These are phyloP conservation scores for Apis mellifera DNA, from an alignment of 1,140 invertebrate genomes.

Conservation along the genomic window Amel_HAv3.1 CM009935.2:13249001-13249500, in stretches of 20 bases:
- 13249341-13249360: slow-evolving; percentile 59
- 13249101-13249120: slow-evolving; percentile 61
- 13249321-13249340: slow-evolving; percentile 65
- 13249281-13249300: slow-evolving; percentile 69
- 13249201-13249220: slow-evolving; percentile 49
- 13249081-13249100: slow-evolving; percentile 68
- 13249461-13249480: not conserved
- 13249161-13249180: slow-evolving; percentile 30
- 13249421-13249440: slow-evolving; percentile 39
- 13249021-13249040: slow-evolving; percentile 6
- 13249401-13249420: slow-evolving; percentile 34
- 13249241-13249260: slow-evolving; percentile 68
- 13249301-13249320: slow-evolving; percentile 59
- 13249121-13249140: slow-evolving; percentile 35
- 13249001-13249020: slow-evolving; percentile 3
- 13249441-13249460: not conserved
- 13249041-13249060: slow-evolving; percentile 50
- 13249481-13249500: not conserved
- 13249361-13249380: slow-evolving; percentile 26
- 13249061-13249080: slow-evolving; percentile 56
- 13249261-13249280: slow-evolving; percentile 65
- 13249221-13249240: slow-evolving; percentile 70
- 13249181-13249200: slow-evolving; percentile 56
- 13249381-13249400: slow-evolving; percentile 27
- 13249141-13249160: slow-evolving; percentile 37